A percentile compares a stretch with the other conserved stretches of the same genome.
phyloP scores from a whole-genome alignment of 2,797 vertebrate genomes.

The Poeciliopsis infans region DNA sequence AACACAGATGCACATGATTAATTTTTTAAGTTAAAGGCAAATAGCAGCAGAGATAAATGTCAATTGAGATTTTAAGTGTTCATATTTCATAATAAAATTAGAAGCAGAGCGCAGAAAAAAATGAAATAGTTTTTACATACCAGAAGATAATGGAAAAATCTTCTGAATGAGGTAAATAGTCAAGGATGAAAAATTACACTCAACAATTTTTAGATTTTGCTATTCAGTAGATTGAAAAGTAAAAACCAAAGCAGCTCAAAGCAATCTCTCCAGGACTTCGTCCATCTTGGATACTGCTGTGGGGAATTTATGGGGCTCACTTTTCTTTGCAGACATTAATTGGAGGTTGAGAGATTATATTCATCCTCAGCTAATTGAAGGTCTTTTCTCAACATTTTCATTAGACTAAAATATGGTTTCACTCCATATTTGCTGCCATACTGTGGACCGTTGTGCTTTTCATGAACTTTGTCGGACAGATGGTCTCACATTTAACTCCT shows the following conservation, averaged over 20 bases:
- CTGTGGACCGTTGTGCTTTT: not conserved
- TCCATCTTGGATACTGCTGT: not conserved
- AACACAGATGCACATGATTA: not conserved
- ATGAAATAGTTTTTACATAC: not conserved
- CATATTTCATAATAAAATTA: not conserved
- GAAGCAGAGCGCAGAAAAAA: not conserved
- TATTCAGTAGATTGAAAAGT: not conserved
- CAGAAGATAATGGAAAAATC: not conserved
- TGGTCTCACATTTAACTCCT: not conserved
- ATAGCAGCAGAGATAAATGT: not conserved
- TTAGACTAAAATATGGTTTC: not conserved
- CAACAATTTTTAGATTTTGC: not conserved
- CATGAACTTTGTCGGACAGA: not conserved
- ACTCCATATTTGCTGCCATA: not conserved
- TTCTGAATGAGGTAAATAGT: not conserved
- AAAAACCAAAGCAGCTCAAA: not conserved
- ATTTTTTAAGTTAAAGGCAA: not conserved
- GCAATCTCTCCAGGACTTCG: not conserved
- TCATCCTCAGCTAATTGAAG: slow-evolving; percentile 1
- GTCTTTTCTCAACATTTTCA: not conserved
- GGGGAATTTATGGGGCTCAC: not conserved
- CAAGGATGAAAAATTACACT: not conserved
- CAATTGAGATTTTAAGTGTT: not conserved
- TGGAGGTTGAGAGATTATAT: not conserved
- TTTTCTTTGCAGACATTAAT: not conserved